These are phyloP conservation scores for Drosophila elegans DNA, from an alignment of 1,140 invertebrate genomes.

Conservation along the genomic window DNA sequence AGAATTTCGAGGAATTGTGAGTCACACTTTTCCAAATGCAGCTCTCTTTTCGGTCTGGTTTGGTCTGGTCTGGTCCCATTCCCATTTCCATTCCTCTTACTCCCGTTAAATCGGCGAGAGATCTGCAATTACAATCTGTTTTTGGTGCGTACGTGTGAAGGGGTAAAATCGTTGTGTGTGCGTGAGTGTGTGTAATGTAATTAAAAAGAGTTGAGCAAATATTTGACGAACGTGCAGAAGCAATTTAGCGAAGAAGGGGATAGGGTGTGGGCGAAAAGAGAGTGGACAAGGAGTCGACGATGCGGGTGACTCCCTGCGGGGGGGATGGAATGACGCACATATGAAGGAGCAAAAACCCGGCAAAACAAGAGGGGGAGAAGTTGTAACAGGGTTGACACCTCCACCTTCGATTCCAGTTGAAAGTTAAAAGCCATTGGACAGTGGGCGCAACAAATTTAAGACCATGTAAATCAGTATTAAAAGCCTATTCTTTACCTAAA, in stretches of 20 bases:
- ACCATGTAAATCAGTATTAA: constrained; percentile 73
- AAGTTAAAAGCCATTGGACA: not conserved
- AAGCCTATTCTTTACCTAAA: constrained; percentile 21
- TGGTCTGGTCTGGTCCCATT: too few species aligned
- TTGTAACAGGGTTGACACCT: constrained; percentile 26
- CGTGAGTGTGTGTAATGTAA: constrained; percentile 63
- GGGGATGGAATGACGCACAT: constrained; percentile 61
- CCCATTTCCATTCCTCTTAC: not conserved
- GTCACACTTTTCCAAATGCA: constrained; percentile 26
- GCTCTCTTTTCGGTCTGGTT: not conserved
- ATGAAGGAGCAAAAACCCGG: constrained; percentile 46
- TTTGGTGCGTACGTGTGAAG: constrained; percentile 19
- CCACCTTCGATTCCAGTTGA: constrained; percentile 3
- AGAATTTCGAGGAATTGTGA: constrained; percentile 40
- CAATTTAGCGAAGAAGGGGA: constrained; percentile 57
- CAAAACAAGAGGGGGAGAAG: constrained; percentile 33
- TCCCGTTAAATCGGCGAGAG: constrained; percentile 19
- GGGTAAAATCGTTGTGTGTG: constrained; percentile 39
- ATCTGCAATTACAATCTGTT: constrained; percentile 50
- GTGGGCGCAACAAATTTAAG: constrained; percentile 62
- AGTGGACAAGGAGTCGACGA: constrained; percentile 15
- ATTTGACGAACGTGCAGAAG: constrained; percentile 82
- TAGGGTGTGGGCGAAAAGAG: constrained; percentile 29
- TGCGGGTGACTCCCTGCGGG: constrained; percentile 43
- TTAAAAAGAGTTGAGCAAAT: constrained; percentile 83